A percentile compares a stretch with the other conserved stretches of the same genome.
These are phyloP conservation scores for Phaonia tiefii DNA, from an alignment of 2,888 invertebrate genomes.

Conservation along the genomic window DNA sequence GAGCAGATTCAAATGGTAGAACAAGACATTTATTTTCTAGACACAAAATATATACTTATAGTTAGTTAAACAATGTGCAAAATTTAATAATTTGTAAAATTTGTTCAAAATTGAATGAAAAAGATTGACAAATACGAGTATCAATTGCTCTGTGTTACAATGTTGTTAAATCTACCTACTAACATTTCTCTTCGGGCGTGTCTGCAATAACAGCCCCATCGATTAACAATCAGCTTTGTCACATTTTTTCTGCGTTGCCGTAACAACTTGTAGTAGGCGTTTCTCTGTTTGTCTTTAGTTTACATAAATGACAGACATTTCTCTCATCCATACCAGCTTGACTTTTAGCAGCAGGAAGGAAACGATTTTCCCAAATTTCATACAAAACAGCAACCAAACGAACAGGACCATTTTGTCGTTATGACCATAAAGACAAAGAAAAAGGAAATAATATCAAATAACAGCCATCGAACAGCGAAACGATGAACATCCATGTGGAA, in stretches of 20 bases:
- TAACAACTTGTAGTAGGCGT: slow-evolving; percentile 59
- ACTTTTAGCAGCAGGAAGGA: slow-evolving; percentile 47
- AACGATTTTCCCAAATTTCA: slow-evolving; percentile 35
- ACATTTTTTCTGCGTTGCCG: slow-evolving; percentile 12
- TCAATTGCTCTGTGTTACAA: too few relatives aligned
- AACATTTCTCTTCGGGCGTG: slow-evolving; percentile 5
- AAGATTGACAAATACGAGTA: too few relatives aligned
- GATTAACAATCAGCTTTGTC: slow-evolving; percentile 31
- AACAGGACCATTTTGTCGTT: slow-evolving; percentile 6
- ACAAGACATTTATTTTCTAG: too few relatives aligned
- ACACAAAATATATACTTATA: too few relatives aligned
- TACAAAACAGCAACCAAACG: slow-evolving; percentile 6
- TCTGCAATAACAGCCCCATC: slow-evolving; percentile 37
- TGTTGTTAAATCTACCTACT: too few relatives aligned
- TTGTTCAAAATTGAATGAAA: too few relatives aligned
- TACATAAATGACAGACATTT: slow-evolving; percentile 25
- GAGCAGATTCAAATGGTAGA: too few relatives aligned
- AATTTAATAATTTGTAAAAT: too few relatives aligned
- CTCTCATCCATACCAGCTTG: too few relatives aligned
- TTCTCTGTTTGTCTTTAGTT: background rate
- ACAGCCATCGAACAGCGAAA: background rate
- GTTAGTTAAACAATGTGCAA: too few relatives aligned
- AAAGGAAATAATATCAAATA: slow-evolving; percentile 29
- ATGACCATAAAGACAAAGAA: slow-evolving; percentile 17
- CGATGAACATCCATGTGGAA: background rate